Evolutionary conservation across 30 jellyfish, hydroid and myxozoan genomes (phyloP).

Genomic region (Hydra vulgaris): DNA sequence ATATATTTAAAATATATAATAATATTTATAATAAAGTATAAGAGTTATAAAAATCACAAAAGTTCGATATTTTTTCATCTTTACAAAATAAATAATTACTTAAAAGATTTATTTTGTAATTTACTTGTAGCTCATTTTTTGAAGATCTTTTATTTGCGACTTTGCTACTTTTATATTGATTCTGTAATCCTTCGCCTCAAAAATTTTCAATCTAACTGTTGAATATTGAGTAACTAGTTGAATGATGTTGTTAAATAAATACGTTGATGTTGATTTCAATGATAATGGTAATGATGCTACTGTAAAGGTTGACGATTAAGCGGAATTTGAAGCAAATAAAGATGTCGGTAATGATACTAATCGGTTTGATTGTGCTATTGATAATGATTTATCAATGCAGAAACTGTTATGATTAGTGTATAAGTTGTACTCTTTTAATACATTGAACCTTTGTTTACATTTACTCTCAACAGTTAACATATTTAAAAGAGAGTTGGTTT

Average conservation of each 20-base stretch:
- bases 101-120: too few species aligned
- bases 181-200: too few species aligned
- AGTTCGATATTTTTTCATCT: too few species aligned
- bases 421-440: not conserved
- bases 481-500: not conserved
- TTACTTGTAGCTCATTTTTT: too few species aligned
- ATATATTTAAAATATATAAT: too few species aligned
- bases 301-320: not conserved
- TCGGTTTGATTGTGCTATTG: not conserved
- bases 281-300: not conserved
- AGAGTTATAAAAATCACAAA: too few species aligned
- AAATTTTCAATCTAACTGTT: too few species aligned
- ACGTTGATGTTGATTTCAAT: not conserved
- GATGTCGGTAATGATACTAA: not conserved
- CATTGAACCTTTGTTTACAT: not conserved
- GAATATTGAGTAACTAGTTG: too few species aligned
- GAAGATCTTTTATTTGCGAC: too few species aligned
- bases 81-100: too few species aligned
- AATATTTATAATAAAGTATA: too few species aligned
- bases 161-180: too few species aligned
- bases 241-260: not conserved
- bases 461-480: not conserved
- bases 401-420: not conserved
- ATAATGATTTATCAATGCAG: not conserved
- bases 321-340: not conserved